Evolutionary conservation across 1,140 invertebrate species (phyloP).

Genomic region (Bilobella aurantiaca): DNA sequence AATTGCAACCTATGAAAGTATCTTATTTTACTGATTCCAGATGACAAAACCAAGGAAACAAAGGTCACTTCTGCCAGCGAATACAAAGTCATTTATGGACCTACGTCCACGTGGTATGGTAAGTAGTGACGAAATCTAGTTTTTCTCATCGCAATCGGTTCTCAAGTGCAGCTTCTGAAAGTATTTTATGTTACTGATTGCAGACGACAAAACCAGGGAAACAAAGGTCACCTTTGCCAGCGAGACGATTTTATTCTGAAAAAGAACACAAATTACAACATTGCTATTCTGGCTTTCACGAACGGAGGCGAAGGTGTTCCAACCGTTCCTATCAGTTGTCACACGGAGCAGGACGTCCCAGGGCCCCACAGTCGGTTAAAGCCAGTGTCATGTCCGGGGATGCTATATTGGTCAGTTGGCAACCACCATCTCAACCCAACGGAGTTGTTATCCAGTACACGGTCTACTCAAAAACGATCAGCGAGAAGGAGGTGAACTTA

Average conservation of each 20-base stretch:
- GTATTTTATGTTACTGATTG: slow-evolving; percentile 7
- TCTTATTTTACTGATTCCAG: slow-evolving; percentile 42
- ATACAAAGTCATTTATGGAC: slow-evolving; percentile 92
- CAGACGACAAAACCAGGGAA: slow-evolving; percentile 81
- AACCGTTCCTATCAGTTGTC: slow-evolving; percentile 78
- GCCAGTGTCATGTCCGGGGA: slow-evolving; percentile 80
- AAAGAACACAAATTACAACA: slow-evolving; percentile 94
- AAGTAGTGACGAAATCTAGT: no score
- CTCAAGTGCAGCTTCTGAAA: no score
- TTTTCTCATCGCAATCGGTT: no score
- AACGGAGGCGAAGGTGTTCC: slow-evolving; percentile 90
- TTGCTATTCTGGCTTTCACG: slow-evolving; percentile 89
- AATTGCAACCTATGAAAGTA: no score
- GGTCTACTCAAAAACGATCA: slow-evolving; percentile 73
- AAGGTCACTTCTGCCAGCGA: slow-evolving; percentile 84
- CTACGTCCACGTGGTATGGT: slow-evolving; percentile 81
- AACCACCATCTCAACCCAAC: slow-evolving; percentile 78
- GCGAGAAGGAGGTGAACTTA: slow-evolving; percentile 39
- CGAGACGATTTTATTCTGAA: slow-evolving; percentile 83
- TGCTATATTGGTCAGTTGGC: slow-evolving; percentile 86
- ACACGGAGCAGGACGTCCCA: slow-evolving; percentile 81
- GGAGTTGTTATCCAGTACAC: slow-evolving; percentile 85
- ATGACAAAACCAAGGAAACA: slow-evolving; percentile 80
- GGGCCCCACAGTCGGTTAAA: slow-evolving; percentile 82
- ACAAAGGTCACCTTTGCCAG: slow-evolving; percentile 81